Conservation (phyloP, 2,797 vertebrate genomes). For the Catharus ustulatus region DNA sequence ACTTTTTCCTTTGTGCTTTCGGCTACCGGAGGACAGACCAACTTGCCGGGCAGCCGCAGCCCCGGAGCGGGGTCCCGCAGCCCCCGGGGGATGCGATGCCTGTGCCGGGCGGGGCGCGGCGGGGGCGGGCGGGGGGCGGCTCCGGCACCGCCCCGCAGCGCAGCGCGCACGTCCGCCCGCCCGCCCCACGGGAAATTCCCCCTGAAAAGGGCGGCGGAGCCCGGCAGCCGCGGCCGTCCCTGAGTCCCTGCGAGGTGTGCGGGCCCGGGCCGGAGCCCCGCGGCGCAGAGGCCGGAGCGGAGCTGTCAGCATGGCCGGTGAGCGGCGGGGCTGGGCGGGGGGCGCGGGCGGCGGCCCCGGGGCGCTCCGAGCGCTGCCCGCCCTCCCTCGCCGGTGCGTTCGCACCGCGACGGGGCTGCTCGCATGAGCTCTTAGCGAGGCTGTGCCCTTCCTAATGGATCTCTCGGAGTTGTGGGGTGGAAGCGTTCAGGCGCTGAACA, state of each 20-base stretch:
- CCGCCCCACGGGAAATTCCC: slow-evolving; percentile 19
- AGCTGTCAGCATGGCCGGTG: slow-evolving; percentile 28
- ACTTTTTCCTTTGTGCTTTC: not conserved
- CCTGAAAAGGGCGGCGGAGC: slow-evolving; percentile 22
- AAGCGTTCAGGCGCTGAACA: accelerated
- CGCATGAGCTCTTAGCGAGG: accelerated
- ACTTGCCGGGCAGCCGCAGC: accelerated
- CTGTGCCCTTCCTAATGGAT: accelerated
- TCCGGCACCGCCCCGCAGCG: not conserved
- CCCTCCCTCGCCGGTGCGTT: not conserved
- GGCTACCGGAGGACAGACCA: not conserved
- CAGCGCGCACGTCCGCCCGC: not conserved
- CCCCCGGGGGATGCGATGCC: not conserved
- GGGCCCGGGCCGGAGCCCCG: not conserved
- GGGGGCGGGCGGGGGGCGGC: not conserved
- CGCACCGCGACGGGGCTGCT: accelerated
- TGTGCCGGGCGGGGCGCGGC: not conserved
- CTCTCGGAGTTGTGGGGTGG: accelerated
- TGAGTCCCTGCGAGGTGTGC: not conserved
- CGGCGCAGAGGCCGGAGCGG: not conserved
- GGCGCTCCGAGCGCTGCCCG: not conserved
- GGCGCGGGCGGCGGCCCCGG: not conserved
- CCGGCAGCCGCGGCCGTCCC: not conserved
- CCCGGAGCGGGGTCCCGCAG: not conserved
- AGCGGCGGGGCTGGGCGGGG: not conserved